Evolutionary conservation across 2,888 invertebrate species (phyloP).

Genomic region (Caenorhabditis zanzibari): DNA sequence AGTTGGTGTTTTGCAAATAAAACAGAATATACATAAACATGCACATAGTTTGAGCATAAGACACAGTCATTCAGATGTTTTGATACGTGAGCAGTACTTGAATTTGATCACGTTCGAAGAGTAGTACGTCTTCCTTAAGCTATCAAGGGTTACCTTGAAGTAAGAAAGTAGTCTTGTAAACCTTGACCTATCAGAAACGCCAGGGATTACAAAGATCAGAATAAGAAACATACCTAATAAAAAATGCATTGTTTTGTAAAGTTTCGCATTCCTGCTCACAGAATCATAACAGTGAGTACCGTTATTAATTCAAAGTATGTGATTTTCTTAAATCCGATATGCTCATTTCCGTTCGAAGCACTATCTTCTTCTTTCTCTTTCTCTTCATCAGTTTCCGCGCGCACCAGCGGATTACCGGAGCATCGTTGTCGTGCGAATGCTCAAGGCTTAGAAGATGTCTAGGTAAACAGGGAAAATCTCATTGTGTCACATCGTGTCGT

Average conservation of each 20-base stretch:
- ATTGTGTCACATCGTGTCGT: constrained; percentile 57
- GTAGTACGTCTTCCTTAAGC: no score
- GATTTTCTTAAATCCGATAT: background rate
- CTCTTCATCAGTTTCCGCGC: background rate
- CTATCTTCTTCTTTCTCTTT: background rate
- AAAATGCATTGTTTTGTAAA: no score
- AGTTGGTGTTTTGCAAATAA: constrained; percentile 9
- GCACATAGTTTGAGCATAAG: constrained; percentile 9
- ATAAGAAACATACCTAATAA: no score
- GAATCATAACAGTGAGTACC: no score
- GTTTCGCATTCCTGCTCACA: no score
- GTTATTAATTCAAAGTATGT: no score
- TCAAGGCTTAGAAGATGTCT: constrained; percentile 62
- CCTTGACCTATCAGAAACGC: no score
- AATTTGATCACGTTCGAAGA: no score
- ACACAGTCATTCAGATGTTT: background rate
- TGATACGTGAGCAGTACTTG: no score
- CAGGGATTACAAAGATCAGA: no score
- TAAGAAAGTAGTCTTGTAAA: no score
- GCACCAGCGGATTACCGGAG: constrained; percentile 49
- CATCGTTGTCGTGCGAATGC: constrained; percentile 59
- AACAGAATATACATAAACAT: background rate
- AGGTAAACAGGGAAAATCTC: constrained; percentile 55
- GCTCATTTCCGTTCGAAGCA: constrained; percentile 3
- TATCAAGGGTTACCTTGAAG: no score